Evolutionary conservation across 2,888 invertebrate species (phyloP).

Genomic region (Ormyrus labotus): DNA sequence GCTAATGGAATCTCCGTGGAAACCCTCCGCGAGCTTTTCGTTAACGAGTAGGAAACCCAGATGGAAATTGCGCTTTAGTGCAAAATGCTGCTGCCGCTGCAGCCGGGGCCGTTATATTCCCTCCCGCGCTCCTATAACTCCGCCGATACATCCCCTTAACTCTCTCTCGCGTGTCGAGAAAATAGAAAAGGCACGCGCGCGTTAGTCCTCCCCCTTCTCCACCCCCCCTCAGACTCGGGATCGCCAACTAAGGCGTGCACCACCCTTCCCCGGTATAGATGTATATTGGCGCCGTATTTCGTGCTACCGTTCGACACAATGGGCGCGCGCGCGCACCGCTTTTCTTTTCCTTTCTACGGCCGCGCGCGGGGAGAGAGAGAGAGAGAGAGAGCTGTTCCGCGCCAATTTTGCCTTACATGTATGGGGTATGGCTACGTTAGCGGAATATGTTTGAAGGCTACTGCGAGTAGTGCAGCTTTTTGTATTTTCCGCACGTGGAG

Average conservation of each 20-base stretch:
- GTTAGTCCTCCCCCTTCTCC: too few species aligned
- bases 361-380: too few species aligned
- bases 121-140: background rate
- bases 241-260: too few species aligned
- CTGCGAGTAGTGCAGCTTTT: background rate
- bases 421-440: background rate
- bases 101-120: slow-evolving; percentile 29
- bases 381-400: background rate
- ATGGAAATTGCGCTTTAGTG: slow-evolving; percentile 62
- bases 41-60: slow-evolving; percentile 59
- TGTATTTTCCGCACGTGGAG: slow-evolving; percentile 23
- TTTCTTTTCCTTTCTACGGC: slow-evolving; percentile 7
- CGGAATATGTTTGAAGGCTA: background rate
- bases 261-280: too few species aligned
- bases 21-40: slow-evolving; percentile 56
- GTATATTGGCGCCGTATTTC: too few species aligned
- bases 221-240: too few species aligned
- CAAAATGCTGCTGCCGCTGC: slow-evolving; percentile 4
- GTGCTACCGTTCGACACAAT: slow-evolving; percentile 9
- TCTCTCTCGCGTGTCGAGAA: slow-evolving; percentile 29
- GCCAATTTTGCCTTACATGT: slow-evolving; percentile 18
- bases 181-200: slow-evolving; percentile 28
- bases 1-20: slow-evolving; percentile 63
- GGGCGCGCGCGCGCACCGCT: background rate
- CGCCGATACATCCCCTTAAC: slow-evolving; percentile 27